These are phyloP conservation scores for Acromyrmex charruanus DNA, from an alignment of 1,140 invertebrate species.

Conservation along the genomic window DNA sequence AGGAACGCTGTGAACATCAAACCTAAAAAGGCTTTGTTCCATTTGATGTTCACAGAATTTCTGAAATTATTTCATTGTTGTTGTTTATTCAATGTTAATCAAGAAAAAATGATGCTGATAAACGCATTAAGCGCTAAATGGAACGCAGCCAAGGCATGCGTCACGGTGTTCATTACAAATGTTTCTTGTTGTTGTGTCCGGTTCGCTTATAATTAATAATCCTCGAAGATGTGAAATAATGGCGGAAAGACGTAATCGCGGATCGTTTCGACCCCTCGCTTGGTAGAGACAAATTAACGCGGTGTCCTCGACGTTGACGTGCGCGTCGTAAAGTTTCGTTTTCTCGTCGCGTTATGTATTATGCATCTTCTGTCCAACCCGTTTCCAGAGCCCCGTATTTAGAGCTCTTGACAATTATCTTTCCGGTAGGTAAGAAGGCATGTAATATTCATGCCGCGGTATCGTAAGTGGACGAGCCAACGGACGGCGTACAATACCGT, in stretches of 20 bases:
- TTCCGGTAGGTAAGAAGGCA: conserved; percentile 86
- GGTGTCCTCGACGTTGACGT: conserved; percentile 65
- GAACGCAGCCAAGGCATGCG: background rate
- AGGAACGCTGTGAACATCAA: too few relatives aligned
- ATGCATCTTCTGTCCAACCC: conserved; percentile 84
- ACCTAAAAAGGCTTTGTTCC: background rate
- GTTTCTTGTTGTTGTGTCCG: background rate
- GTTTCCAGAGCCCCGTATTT: conserved; percentile 81
- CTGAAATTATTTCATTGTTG: too few relatives aligned
- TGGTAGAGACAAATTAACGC: conserved; percentile 60
- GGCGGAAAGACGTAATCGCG: conserved; percentile 26
- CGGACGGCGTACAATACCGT: conserved; percentile 81
- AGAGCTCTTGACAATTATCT: conserved; percentile 87
- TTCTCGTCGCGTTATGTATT: conserved; percentile 83
- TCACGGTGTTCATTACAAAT: background rate
- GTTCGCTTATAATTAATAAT: background rate
- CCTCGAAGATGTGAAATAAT: background rate
- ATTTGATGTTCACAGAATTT: too few relatives aligned
- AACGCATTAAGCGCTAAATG: too few relatives aligned
- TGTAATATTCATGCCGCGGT: conserved; percentile 86
- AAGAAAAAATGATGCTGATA: too few relatives aligned
- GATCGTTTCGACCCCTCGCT: conserved; percentile 7
- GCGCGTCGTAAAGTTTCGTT: conserved; percentile 82
- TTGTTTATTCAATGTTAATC: too few relatives aligned
- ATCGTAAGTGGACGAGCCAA: conserved; percentile 80